These are phyloP conservation scores for Osmerus mordax DNA, from an alignment of 2,113 vertebrate species.

Conservation along the genomic window DNA sequence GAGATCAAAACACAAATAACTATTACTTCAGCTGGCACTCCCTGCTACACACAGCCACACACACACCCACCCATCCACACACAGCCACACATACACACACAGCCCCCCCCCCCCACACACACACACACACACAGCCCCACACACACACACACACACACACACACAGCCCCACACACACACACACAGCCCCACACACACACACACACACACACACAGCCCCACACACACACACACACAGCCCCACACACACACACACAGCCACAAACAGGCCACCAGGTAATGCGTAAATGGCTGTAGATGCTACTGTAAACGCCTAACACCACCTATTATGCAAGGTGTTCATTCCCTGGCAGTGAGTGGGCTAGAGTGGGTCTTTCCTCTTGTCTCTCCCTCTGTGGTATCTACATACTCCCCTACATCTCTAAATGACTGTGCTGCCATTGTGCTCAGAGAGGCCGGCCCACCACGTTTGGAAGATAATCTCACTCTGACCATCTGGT, in stretches of 20 bases:
- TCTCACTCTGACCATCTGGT: slow-evolving; percentile 59
- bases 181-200: slow-evolving; percentile 4
- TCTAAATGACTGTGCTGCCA: slow-evolving; percentile 27
- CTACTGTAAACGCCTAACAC: no score
- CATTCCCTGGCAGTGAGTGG: slow-evolving; percentile 7
- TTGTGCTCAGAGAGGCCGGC: slow-evolving; percentile 30
- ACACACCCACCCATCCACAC: slow-evolving; percentile 18
- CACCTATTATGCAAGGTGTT: slow-evolving; percentile 16
- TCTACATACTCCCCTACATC: background rate
- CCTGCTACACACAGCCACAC: slow-evolving; percentile 39
- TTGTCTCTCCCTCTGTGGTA: background rate
- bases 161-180: background rate
- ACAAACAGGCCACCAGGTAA: no score
- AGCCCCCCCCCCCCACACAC: background rate
- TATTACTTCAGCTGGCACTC: slow-evolving; percentile 54
- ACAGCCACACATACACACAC: slow-evolving; percentile 1
- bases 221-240: background rate
- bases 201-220: slow-evolving; percentile 22
- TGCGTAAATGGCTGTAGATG: no score
- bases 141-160: no score
- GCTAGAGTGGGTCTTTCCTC: background rate
- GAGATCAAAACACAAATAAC: slow-evolving; percentile 44
- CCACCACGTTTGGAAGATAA: slow-evolving; percentile 54
- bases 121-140: no score
- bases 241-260: background rate